Evolutionary conservation across 1,140 invertebrate genomes (phyloP).

Genomic region (Drosophila orosa): DNA sequence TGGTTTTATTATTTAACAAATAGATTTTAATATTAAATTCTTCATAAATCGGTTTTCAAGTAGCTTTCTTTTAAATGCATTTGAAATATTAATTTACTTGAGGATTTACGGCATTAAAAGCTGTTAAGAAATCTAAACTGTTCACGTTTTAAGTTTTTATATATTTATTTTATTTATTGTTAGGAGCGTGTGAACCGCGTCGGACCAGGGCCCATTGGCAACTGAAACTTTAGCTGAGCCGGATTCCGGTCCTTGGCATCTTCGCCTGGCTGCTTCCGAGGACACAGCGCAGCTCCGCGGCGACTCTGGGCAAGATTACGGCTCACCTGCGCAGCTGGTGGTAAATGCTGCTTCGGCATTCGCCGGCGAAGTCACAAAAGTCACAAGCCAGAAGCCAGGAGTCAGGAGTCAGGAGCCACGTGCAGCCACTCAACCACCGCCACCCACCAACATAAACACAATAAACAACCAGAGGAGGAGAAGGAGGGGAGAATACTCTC

Average conservation of each 20-base stretch:
- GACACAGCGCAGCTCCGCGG: slow-evolving; percentile 2
- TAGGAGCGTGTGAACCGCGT: slow-evolving; percentile 47
- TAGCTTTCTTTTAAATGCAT: no score
- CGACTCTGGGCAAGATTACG: slow-evolving; percentile 15
- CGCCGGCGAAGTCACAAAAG: slow-evolving; percentile 40
- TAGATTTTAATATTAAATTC: not conserved
- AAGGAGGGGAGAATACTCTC: not conserved
- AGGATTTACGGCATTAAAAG: not conserved
- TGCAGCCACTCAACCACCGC: slow-evolving; percentile 70
- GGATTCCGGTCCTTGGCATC: slow-evolving; percentile 34
- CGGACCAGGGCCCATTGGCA: slow-evolving; percentile 46
- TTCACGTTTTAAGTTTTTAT: slow-evolving; percentile 5
- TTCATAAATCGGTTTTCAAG: not conserved
- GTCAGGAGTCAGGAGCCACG: slow-evolving; percentile 67
- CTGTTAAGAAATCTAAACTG: not conserved
- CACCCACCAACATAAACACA: slow-evolving; percentile 8
- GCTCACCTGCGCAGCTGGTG: slow-evolving; percentile 82
- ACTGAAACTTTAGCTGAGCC: slow-evolving; percentile 49
- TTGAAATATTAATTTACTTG: not conserved
- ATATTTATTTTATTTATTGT: slow-evolving; percentile 3
- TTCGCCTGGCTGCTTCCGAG: slow-evolving; percentile 16
- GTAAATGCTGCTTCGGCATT: slow-evolving; percentile 61
- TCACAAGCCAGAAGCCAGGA: slow-evolving; percentile 55
- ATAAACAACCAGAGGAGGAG: slow-evolving; percentile 19
- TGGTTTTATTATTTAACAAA: not conserved